Evolutionary conservation across 2,888 invertebrate species (phyloP).

Genomic region (Micoletzkya japonica): DNA sequence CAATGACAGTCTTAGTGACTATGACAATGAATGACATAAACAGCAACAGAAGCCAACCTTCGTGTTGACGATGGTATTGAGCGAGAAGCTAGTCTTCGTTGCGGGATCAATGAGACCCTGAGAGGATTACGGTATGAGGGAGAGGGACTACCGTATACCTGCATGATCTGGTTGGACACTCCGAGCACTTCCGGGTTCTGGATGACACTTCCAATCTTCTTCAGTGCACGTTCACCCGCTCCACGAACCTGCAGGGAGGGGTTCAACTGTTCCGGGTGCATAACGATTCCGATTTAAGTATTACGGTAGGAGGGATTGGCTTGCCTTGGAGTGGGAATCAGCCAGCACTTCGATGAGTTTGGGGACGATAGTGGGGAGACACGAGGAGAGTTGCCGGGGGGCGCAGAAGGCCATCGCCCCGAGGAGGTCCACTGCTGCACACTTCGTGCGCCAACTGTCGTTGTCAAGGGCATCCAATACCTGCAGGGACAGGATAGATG

Average conservation of each 20-base stretch:
- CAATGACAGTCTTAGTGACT: not conserved
- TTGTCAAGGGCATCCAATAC: conserved; percentile 88
- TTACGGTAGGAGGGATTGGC: conserved; percentile 78
- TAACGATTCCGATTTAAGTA: not conserved
- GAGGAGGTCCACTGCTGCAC: conserved; percentile 65
- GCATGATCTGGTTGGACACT: conserved; percentile 44
- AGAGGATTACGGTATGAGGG: conserved; percentile 20
- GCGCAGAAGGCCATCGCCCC: conserved; percentile 98
- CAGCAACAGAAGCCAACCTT: conserved; percentile 17
- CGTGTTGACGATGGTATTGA: conserved; percentile 74
- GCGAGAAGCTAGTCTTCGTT: conserved; percentile 85
- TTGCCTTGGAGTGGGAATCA: conserved; percentile 80
- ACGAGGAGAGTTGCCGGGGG: conserved; percentile 95
- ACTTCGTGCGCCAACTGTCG: conserved; percentile 98
- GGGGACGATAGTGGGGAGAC: conserved; percentile 95
- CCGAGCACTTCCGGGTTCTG: conserved; percentile 90
- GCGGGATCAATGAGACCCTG: conserved; percentile 73
- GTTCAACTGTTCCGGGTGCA: too few species aligned
- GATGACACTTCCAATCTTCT: conserved; percentile 95
- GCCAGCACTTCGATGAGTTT: conserved; percentile 93
- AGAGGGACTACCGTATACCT: not conserved
- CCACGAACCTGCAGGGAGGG: conserved; percentile 71
- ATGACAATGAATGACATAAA: not conserved
- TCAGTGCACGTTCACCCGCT: conserved; percentile 80
- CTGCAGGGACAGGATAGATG: conserved; percentile 42